Percentiles rank a stretch among this genome's conserved stretches.
Evolutionary conservation across 2,113 vertebrate genomes (phyloP).

Genomic region (Rhegmatorhina hoffmannsi): DNA sequence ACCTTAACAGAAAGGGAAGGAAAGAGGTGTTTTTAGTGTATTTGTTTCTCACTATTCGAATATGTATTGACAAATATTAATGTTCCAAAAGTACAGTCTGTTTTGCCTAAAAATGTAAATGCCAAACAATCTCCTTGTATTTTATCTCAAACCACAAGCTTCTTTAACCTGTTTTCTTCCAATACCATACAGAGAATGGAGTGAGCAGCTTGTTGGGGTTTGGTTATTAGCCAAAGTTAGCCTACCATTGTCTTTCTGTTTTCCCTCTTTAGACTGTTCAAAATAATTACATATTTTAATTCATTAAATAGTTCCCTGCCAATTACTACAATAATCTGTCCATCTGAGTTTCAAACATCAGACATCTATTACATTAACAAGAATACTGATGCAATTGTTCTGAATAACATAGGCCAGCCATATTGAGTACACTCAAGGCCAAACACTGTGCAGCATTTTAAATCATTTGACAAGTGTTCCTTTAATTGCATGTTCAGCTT

Average conservation of each 20-base stretch:
- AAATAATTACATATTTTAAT: background rate
- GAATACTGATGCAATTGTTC: background rate
- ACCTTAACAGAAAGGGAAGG: rapidly evolving
- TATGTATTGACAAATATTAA: background rate
- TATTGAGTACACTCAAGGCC: background rate
- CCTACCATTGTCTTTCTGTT: background rate
- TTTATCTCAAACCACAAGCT: background rate
- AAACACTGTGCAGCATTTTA: background rate
- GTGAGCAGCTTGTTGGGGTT: background rate
- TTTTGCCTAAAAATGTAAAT: background rate
- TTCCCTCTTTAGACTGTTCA: background rate
- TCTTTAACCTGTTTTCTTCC: background rate
- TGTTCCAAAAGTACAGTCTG: background rate
- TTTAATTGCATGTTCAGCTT: background rate
- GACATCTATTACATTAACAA: background rate
- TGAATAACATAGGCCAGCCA: background rate
- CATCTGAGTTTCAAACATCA: background rate
- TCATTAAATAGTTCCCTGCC: background rate
- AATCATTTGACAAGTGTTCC: background rate
- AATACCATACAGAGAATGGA: background rate
- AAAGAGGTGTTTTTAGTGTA: background rate
- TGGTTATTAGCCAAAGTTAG: background rate
- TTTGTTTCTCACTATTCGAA: background rate
- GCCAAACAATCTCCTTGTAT: background rate
- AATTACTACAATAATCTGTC: background rate